Percentiles rank a stretch among this genome's conserved stretches.
phyloP scores from a whole-genome alignment of 92 coral and sea anemone species.

The Desmophyllum pertusum region DNA sequence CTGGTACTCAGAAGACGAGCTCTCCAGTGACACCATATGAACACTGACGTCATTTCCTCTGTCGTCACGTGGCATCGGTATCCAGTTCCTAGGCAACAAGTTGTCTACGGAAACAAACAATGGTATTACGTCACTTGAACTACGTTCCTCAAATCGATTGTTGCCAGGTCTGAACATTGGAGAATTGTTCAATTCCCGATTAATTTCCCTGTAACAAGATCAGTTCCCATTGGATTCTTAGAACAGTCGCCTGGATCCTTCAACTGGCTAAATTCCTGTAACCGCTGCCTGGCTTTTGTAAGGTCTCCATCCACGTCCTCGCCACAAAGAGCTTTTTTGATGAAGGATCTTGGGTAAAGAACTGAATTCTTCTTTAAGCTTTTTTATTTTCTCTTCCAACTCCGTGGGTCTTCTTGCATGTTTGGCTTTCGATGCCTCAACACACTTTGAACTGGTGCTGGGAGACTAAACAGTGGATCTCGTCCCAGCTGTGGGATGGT shows the following conservation, averaged over 20 bases:
- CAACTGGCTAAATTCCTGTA: slow-evolving; percentile 8
- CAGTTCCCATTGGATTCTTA: not conserved
- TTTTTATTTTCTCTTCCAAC: no score
- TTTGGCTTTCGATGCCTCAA: no score
- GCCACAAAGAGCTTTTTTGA: no score
- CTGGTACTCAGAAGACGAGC: slow-evolving; percentile 36
- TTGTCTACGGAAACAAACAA: not conserved
- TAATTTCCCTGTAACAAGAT: not conserved
- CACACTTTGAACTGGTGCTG: no score
- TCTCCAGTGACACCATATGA: slow-evolving; percentile 26
- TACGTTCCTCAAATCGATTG: not conserved
- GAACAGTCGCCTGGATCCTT: slow-evolving; percentile 4
- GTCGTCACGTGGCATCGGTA: slow-evolving; percentile 36
- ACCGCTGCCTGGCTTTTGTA: slow-evolving; percentile 38
- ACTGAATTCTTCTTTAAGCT: no score
- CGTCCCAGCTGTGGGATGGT: no score
- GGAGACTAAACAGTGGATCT: no score
- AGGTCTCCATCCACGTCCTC: no score
- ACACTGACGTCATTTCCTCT: slow-evolving; percentile 24
- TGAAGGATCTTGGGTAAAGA: no score
- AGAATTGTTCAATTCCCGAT: not conserved
- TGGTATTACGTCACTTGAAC: not conserved
- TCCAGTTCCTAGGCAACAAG: slow-evolving; percentile 21
- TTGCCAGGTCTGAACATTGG: not conserved
- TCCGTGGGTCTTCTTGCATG: no score